These are phyloP conservation scores for Indicator maculatus DNA, from an alignment of 2,113 vertebrate genomes.

Conservation along the genomic window DNA sequence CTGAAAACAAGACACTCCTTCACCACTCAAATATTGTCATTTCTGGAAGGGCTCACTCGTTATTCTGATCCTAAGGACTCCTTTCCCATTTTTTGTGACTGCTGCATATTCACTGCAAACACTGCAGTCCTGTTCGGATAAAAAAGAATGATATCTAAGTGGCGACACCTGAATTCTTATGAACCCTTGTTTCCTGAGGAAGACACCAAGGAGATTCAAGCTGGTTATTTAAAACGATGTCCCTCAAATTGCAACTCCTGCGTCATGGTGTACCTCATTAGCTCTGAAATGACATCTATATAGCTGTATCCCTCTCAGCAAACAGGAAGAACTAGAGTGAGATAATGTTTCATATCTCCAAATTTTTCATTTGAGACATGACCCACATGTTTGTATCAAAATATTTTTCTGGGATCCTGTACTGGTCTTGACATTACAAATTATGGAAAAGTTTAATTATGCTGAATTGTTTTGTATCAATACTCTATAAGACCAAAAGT, in stretches of 20 bases:
- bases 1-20: background rate
- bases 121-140: background rate
- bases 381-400: background rate
- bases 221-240: background rate
- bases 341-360: background rate
- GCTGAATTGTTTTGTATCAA: background rate
- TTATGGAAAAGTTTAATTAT: background rate
- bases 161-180: accelerated
- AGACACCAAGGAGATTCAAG: background rate
- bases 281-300: background rate
- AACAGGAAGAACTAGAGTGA: background rate
- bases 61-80: background rate
- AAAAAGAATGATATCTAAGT: background rate
- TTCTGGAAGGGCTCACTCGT: background rate
- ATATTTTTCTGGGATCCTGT: background rate
- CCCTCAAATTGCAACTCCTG: background rate
- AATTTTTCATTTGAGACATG: background rate
- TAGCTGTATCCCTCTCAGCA: background rate
- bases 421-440: background rate
- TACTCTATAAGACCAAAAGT: background rate
- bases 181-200: background rate
- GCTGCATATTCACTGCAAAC: background rate
- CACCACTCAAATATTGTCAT: background rate
- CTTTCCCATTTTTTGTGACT: background rate
- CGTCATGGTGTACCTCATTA: background rate